phyloP scores from a whole-genome alignment of 2,888 invertebrate species.

The Trissonchulus sp. region DNA sequence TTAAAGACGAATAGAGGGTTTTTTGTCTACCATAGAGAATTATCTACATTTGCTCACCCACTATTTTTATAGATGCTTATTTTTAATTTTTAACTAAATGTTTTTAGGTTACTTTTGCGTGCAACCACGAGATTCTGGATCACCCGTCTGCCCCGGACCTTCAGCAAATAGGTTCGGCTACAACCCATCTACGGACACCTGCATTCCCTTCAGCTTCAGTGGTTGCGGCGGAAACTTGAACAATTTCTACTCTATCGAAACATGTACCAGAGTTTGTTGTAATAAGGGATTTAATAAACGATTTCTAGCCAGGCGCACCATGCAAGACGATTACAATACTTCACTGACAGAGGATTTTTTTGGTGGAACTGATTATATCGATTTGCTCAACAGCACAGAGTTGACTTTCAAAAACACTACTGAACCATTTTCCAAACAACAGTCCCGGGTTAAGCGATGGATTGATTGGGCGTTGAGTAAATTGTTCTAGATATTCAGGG shows the following conservation, averaged over 20 bases:
- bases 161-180: constrained; percentile 21
- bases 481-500: too few relatives aligned
- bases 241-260: constrained; percentile 32
- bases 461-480: too few relatives aligned
- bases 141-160: background rate
- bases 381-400: too few relatives aligned
- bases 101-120: constrained; percentile 27
- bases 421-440: too few relatives aligned
- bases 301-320: background rate
- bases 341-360: background rate
- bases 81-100: too few relatives aligned
- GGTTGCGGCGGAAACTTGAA: constrained; percentile 35
- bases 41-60: too few relatives aligned
- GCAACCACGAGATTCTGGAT: constrained; percentile 26
- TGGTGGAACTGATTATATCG: too few relatives aligned
- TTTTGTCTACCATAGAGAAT: too few relatives aligned
- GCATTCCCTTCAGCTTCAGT: constrained; percentile 22
- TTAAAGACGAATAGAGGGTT: too few relatives aligned
- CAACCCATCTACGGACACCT: constrained; percentile 29
- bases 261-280: constrained; percentile 36
- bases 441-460: too few relatives aligned
- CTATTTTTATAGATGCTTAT: too few relatives aligned
- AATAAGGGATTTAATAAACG: constrained; percentile 35
- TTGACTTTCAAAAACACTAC: too few relatives aligned
- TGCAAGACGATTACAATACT: background rate